Evolutionary conservation across 2,888 invertebrate genomes (phyloP), one percentile per base, ranked within the genome.

Genomic region (Rhagium mordax): DNA sequence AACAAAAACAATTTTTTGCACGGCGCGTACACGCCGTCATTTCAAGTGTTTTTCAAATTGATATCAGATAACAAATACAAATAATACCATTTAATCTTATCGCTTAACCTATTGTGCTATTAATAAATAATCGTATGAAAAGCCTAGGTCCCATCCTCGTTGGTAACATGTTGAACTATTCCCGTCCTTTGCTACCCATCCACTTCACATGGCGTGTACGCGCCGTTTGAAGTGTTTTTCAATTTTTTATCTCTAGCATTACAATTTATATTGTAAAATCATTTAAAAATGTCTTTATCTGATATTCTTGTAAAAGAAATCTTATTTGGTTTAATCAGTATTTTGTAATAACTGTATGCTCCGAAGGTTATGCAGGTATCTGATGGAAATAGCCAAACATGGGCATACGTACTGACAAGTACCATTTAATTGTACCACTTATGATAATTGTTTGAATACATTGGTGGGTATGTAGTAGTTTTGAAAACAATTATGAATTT

Each of bases 221-320:
- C 65, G 65, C 33, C 65, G n/a, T 65, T 33, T 65, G 53, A 33
- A 65, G 65, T 65, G 65, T 65, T 65, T 65, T 61, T 61, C 61
- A 61, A 61, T 13, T 13, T 20, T 21, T 61, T 61, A 61, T 61
- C 61, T 51, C n/a, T n/a, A n/a, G n/a, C n/a, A n/a, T n/a, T n/a
- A 61, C 15, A 47, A n/a, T n/a, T 41, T 13, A 41, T 41, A 41
- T 41, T 41, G n/a, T 15, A 41, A 41, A 41, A 41, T 41, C 41
- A 41, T 10, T 13, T 41, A 41, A 41, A 33, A 41, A 41, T 41
- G 13, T 41, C 13, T n/a, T 41, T 41, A 41, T 41, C 41, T 41
- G 41, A 41, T 41, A 41, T 41, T 41, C 41, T 41, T n/a, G 41
- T n/a, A 41, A n/a, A 41, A 41, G 4, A 41, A 41, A 41, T 41